These are phyloP conservation scores for Digitonthophagus gazella DNA, from an alignment of 2,888 invertebrate species.

Conservation along the genomic window DNA sequence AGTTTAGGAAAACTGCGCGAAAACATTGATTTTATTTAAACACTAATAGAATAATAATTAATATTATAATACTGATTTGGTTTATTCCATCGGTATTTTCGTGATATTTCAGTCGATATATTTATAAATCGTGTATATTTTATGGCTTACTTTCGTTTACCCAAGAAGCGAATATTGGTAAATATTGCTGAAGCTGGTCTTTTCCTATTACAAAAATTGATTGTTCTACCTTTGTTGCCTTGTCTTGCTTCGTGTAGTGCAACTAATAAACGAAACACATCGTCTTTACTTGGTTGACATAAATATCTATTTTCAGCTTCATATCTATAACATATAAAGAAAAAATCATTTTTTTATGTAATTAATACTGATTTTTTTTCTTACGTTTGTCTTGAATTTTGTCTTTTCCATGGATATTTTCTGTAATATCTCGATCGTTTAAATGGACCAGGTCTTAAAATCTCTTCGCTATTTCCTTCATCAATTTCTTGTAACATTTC, in stretches of 20 bases:
- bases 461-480: neutral
- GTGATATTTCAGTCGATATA: conserved; percentile 23
- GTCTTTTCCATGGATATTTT: conserved; percentile 64
- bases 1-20: too few relatives aligned
- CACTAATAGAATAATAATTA: conserved; percentile 32
- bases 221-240: conserved; percentile 54
- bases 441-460: conserved; percentile 29
- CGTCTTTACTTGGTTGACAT: conserved; percentile 63
- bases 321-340: conserved; percentile 44
- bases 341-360: neutral
- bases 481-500: conserved; percentile 16
- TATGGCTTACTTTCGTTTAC: conserved; percentile 48
- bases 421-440: conserved; percentile 61
- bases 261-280: conserved; percentile 60
- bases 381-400: conserved; percentile 49
- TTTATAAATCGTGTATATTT: too few relatives aligned
- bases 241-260: conserved; percentile 62
- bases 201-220: conserved; percentile 63
- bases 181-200: conserved; percentile 61
- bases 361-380: conserved; percentile 14
- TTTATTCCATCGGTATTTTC: conserved; percentile 18
- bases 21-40: conserved; percentile 31
- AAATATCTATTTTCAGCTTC: conserved; percentile 60
- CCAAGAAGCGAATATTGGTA: conserved; percentile 63
- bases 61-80: conserved; percentile 28